Percentiles rank a stretch among this genome's conserved stretches.
These are phyloP conservation scores for Melierax canorus DNA, from an alignment of 2,113 vertebrate species.

Conservation along the genomic window DNA sequence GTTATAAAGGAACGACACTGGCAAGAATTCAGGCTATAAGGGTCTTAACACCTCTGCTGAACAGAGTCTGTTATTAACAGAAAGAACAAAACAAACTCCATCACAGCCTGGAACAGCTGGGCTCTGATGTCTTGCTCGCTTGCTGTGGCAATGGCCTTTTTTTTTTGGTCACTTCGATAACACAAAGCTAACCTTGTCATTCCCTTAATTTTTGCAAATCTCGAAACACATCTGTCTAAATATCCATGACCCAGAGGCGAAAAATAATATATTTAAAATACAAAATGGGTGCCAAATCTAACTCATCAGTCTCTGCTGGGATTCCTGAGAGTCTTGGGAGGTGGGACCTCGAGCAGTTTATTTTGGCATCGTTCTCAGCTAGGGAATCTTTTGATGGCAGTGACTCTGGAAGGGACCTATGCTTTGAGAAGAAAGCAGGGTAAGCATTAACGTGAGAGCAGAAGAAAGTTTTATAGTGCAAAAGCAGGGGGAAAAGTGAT, in stretches of 20 bases:
- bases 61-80: background rate
- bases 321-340: slow-evolving; percentile 48
- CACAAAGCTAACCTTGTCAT: background rate
- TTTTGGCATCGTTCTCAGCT: slow-evolving; percentile 38
- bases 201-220: slow-evolving; percentile 24
- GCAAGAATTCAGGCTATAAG: background rate
- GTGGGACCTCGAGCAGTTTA: slow-evolving; percentile 47
- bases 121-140: background rate
- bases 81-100: background rate
- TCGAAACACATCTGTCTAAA: slow-evolving; percentile 56
- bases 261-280: slow-evolving; percentile 42
- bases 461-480: background rate
- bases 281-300: slow-evolving; percentile 38
- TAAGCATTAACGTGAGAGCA: background rate
- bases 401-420: background rate
- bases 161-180: background rate
- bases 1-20: background rate
- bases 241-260: slow-evolving; percentile 41
- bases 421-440: background rate
- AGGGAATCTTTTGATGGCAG: slow-evolving; percentile 34
- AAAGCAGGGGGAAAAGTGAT: background rate
- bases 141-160: background rate
- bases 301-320: slow-evolving; percentile 46
- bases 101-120: background rate
- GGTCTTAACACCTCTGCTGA: background rate